These are phyloP conservation scores for Drosophila ananassae DNA, from an alignment of 1,140 invertebrate species.

Conservation along the genomic window DNA sequence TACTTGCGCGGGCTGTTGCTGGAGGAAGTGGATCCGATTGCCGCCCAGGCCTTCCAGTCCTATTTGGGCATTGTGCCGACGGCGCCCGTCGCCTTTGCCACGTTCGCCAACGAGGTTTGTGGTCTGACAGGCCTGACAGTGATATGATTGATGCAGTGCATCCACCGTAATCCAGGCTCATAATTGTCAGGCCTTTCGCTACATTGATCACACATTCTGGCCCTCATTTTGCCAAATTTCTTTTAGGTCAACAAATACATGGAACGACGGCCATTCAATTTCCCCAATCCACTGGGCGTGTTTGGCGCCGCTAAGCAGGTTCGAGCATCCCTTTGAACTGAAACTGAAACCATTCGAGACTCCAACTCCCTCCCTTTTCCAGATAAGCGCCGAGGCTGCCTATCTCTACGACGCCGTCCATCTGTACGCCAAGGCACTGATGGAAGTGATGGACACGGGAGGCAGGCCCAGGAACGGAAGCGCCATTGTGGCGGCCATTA, in stretches of 20 bases:
- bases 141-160: constrained; percentile 43
- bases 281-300: constrained; percentile 89
- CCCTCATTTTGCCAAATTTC: constrained; percentile 5
- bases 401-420: constrained; percentile 96
- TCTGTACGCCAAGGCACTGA: constrained; percentile 91
- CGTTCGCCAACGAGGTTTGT: constrained; percentile 87
- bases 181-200: constrained; percentile 25
- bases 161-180: constrained; percentile 9
- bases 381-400: constrained; percentile 94
- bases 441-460: constrained; percentile 87
- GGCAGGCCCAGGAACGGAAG: constrained; percentile 89
- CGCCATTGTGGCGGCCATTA: constrained; percentile 89
- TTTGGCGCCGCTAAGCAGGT: constrained; percentile 90
- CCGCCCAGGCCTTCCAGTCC: constrained; percentile 87
- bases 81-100: constrained; percentile 88
- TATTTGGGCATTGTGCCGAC: constrained; percentile 91
- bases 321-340: constrained; percentile 48
- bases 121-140: constrained; percentile 20
- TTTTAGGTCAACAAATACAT: constrained; percentile 90
- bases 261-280: constrained; percentile 93
- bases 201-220: constrained; percentile 41
- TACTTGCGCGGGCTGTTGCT: constrained; percentile 90
- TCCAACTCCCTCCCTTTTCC: constrained; percentile 15
- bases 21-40: constrained; percentile 85
- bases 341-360: constrained; percentile 10